Evolutionary conservation across 2,797 vertebrate genomes (phyloP).

Genomic region (Ctenochaetus hawaiiensis): DNA sequence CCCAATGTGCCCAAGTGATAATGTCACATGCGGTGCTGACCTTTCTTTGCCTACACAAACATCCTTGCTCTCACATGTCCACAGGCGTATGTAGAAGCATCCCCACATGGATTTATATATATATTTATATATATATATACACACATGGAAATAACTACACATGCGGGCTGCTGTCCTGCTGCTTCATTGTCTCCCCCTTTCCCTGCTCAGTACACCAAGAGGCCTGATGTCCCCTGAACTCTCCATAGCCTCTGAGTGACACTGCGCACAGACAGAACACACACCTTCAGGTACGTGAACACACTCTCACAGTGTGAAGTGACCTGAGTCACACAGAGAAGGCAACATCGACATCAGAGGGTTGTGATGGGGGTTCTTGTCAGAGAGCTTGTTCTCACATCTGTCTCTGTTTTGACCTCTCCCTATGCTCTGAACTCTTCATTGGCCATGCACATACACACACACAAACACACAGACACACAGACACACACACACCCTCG

Average conservation of each 20-base stretch:
- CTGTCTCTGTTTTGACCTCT: constrained; percentile 70
- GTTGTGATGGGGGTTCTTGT: constrained; percentile 61
- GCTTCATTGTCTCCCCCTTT: constrained; percentile 1
- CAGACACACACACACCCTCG: background rate
- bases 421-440: constrained; percentile 57
- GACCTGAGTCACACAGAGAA: constrained; percentile 58
- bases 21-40: constrained; percentile 49
- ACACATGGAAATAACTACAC: constrained; percentile 12
- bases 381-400: constrained; percentile 68
- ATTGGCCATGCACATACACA: constrained; percentile 13
- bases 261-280: constrained; percentile 29
- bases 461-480: constrained; percentile 34
- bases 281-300: constrained; percentile 43
- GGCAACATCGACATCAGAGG: constrained; percentile 51
- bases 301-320: constrained; percentile 58
- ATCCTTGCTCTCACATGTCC: constrained; percentile 2
- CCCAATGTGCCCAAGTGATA: constrained; percentile 24
- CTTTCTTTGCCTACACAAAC: constrained; percentile 34
- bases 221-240: constrained; percentile 29
- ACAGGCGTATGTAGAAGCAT: background rate
- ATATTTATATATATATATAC: too few relatives aligned
- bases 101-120: background rate
- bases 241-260: constrained; percentile 40
- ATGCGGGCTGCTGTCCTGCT: background rate
- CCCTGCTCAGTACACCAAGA: background rate